Evolutionary conservation across 2,888 invertebrate genomes (phyloP), one percentile per base, ranked within the genome.

Genomic region (Neoscelio sp.): DNA sequence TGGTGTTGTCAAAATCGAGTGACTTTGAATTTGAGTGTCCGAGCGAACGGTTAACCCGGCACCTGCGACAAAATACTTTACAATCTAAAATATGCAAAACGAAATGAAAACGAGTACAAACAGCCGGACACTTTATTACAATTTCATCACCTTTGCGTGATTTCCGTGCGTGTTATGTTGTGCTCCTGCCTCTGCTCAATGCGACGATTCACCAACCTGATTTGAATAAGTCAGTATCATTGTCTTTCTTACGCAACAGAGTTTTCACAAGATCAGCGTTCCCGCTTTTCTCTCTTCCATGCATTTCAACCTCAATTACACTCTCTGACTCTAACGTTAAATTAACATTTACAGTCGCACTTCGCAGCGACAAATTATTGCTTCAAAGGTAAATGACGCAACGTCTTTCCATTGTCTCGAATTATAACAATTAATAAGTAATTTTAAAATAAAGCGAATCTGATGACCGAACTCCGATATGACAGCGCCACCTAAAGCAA

Each of bases 181-280:
- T 93, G 93, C 91, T 94, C 93, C 91, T 93, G 93, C 87, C 93
- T 92, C 91, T 93, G 93, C 91, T 93, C 93, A 90, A 94, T 92
- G 89, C 93, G 92, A 88, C 94, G 92, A 91, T 93, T 93, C 92
- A 94, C 93, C 92, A 94, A 92, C 92, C 94, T 94, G 91, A 85
- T 85, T 85, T 84, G 71, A 84, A 85, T 83, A 85, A 88, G 82
- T 81, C 58, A 80, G 74, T 62, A 75, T 80, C 73, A 77, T 80
- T 80, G 62, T 73, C 60, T 79, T 38, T 30, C 58, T 64, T 64
- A 64, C 52, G 62, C 65, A 78, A 60, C 1, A n/a, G 20, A 13
- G 12, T 65, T 67, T 56, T 75, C 50, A 52, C 54, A 38, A 48
- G 48, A n/a, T 8, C 33, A 17, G 54, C 13, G 23, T 4, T 23